Base-by-base conservation (phyloP, 2,888 invertebrate species). In the Acleris sparsana region DNA sequence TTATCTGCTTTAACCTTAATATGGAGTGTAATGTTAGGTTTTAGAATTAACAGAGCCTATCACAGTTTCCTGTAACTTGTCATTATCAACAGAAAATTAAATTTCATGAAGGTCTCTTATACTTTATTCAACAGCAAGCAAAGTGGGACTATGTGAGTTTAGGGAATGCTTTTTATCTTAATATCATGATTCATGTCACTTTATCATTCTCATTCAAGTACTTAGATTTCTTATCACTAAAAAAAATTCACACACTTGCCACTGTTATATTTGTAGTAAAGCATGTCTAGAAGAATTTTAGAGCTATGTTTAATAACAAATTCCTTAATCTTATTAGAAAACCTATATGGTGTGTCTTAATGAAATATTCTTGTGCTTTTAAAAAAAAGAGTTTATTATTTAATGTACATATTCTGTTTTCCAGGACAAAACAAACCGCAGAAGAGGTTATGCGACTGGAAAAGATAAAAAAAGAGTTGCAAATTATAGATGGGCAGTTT, bases 391-490 rank as follows among this genome's bases (percentile, higher is more conserved):
- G 33, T 25, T 25, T 53, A 33, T 13, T 5, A 39, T 53, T 53
- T 13, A 22, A 33, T 9, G 13, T n/a, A 18, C 3, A 4, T 18
- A 44, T 9, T 16, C 13, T 22, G 2, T 20, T 17, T 85, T 83
- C 17, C 76, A 96, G 96, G 89, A 95, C 95, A 4, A 95, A 95
- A 84, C 94, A 94, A 86, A 96, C 97, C 0, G 94, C 94, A 56
- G 95, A 95, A 59, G 97, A 97, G 85, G 93, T 94, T 0, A 83
- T 93, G 69, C 93, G 93, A 74, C 85, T 95, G 60, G 93, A 94
- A 74, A 94, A 94, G 77, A 94, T 95, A 20, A 94, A 94, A 75
- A 92, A 93, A 55, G 94, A 95, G 76, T 86, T 95, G 6, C 93
- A 94, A 74, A 93, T 95, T 58, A 76, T 95, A 62, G 95, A 95